Evolutionary conservation across 2,113 vertebrate species (phyloP).

Genomic region (Chionomys nivalis): DNA sequence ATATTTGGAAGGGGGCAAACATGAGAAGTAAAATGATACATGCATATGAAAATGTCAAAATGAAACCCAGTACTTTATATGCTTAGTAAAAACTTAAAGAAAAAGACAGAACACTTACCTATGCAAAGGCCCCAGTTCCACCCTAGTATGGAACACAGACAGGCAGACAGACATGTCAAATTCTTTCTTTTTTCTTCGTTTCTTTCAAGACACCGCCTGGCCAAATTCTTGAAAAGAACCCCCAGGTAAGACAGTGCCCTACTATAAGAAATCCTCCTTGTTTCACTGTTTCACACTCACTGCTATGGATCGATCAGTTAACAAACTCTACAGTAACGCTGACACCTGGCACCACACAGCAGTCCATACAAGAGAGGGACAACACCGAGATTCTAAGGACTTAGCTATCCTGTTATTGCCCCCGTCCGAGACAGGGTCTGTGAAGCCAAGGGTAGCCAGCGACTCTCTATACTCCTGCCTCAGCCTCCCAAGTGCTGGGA

Average conservation of each 20-base stretch:
- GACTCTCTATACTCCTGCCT: neutral
- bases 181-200: neutral
- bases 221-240: neutral
- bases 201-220: too few relatives aligned
- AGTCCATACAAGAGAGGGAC: neutral
- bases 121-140: neutral
- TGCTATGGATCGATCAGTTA: neutral
- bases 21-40: neutral
- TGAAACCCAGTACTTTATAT: neutral
- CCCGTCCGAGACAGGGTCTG: neutral
- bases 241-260: neutral
- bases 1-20: neutral
- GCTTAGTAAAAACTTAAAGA: neutral
- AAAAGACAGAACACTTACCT: neutral
- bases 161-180: too few relatives aligned
- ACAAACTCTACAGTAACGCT: neutral
- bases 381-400: neutral
- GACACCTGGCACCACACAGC: neutral
- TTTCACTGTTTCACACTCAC: neutral
- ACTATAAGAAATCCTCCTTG: neutral
- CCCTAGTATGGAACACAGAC: neutral
- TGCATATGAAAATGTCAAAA: neutral
- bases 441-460: neutral
- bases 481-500: neutral
- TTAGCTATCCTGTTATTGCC: neutral